Evolutionary conservation across 2,888 invertebrate species (phyloP).

Genomic region (Xestia xanthographa): DNA sequence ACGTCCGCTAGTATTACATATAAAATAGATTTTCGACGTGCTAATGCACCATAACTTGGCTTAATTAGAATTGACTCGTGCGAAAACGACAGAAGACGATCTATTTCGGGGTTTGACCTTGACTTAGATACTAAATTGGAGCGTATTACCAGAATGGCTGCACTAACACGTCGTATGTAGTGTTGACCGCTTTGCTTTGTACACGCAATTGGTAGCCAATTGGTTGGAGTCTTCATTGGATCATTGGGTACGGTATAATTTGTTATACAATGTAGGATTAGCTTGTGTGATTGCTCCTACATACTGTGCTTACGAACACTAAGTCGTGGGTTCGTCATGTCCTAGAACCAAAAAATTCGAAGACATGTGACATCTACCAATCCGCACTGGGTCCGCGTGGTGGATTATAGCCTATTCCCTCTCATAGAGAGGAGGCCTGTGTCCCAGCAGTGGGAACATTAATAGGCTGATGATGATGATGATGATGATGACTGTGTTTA

Average conservation of each 20-base stretch:
- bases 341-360: no score
- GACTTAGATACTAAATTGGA: constrained; percentile 20
- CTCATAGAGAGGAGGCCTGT: no score
- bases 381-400: no score
- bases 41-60: not conserved
- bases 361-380: no score
- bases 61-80: not conserved
- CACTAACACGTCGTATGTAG: not conserved
- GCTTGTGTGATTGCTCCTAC: not conserved
- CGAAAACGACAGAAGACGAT: not conserved
- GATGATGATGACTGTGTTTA: no score
- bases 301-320: not conserved
- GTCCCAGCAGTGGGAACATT: no score
- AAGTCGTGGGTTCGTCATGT: no score
- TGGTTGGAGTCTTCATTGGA: no score
- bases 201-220: constrained; percentile 3
- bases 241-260: not conserved
- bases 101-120: constrained; percentile 1
- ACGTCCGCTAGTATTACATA: no score
- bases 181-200: not conserved
- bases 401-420: no score
- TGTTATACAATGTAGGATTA: not conserved
- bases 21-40: no score
- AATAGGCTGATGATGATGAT: no score
- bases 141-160: not conserved